Conservation (phyloP, 2,113 vertebrate species). For the Paradisaea rubra region DNA sequence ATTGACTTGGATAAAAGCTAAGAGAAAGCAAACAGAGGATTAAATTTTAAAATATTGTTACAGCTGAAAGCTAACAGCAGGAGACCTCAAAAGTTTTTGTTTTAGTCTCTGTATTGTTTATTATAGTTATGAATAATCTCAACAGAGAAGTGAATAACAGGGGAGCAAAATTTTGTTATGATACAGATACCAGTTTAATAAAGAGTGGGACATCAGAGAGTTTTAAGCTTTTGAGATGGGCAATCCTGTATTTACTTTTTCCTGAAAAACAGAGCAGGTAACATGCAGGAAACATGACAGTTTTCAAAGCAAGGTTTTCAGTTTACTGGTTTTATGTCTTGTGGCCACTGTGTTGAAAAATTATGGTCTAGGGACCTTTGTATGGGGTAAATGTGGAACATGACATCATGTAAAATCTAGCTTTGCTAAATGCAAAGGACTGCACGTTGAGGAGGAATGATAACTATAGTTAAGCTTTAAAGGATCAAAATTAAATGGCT, state of each 20-base stretch:
- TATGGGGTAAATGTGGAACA: neutral
- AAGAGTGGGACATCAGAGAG: neutral
- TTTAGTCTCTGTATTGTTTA: neutral
- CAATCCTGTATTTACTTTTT: neutral
- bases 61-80: neutral
- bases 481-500: neutral
- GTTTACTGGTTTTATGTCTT: neutral
- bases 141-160: neutral
- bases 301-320: neutral
- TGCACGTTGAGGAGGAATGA: neutral
- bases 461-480: neutral
- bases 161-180: neutral
- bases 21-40: neutral
- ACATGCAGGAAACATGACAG: neutral
- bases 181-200: neutral
- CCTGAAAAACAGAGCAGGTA: neutral
- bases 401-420: neutral
- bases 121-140: neutral
- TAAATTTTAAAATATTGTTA: neutral
- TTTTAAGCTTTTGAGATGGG: neutral
- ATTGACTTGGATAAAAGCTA: neutral
- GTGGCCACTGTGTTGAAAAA: neutral
- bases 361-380: neutral
- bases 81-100: neutral
- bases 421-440: neutral